Base-by-base conservation (phyloP, 2,797 vertebrate species). In the Oreortyx pictus region DNA sequence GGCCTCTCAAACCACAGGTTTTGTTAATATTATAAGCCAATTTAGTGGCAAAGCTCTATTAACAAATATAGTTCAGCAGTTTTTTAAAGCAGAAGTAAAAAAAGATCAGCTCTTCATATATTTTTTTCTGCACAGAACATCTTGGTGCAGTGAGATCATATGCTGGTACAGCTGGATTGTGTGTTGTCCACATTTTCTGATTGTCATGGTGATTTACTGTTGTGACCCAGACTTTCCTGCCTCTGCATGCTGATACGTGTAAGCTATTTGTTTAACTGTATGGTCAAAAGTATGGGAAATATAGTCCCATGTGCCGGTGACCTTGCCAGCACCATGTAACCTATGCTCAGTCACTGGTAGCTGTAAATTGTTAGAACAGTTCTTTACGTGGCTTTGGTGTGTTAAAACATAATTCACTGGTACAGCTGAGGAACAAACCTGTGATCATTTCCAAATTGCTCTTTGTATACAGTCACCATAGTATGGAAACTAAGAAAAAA, bases 11-110 rank as follows among this genome's bases (percentile, higher is more conserved):
- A 95, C 79, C 84, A 78, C 88, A 92, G 84, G 52, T 96, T 94
- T 94, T 85, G 79, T 93, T 95, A 94, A 94, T 92, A 90, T 96
- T 94, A 92, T 82, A 93, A 94, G 93, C 87, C 88, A 96, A 93
- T 96, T 96, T 76, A 91, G 81, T 46, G 89, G 82, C 74, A 96
- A 94, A 95, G 59, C 22, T 81, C 60, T 94, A 29, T 80, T 86
- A 94, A 92, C 89, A 93, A 93, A 80, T 62, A 94, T 12, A 93
- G 80, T 68, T 70, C 79, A 94, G 76, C 7, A 84, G 61, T 20
- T 14, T 33, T 96, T 86, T 67, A 90, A 94, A 92, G 75, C 29
- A 94, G 68, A 94, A 92, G 60, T 39, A 52, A 92, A 50, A 93
- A 95, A 93, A 29, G 8, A 92, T 76, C 79, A 82, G 41, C 10